phyloP scores from a whole-genome alignment of 2,797 vertebrate species.

The Florisuga fusca region DNA sequence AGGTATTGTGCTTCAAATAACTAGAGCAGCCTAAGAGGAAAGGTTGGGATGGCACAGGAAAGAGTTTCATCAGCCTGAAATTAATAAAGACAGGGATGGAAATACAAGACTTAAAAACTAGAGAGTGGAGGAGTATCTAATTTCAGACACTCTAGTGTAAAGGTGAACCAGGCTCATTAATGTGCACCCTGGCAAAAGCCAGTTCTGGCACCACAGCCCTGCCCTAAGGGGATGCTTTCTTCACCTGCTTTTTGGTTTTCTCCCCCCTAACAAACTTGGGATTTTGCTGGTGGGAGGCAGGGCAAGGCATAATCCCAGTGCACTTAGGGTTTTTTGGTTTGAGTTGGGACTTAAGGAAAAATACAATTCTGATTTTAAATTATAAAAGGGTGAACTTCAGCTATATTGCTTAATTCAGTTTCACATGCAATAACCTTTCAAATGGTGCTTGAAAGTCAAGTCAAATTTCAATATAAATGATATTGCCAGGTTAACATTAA shows the following conservation, averaged over 20 bases:
- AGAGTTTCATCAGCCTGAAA: slow-evolving; percentile 25
- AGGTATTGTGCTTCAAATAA: slow-evolving; percentile 18
- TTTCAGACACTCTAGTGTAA: slow-evolving; percentile 30
- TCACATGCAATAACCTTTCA: slow-evolving; percentile 64
- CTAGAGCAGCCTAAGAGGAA: background rate
- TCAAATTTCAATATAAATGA: slow-evolving; percentile 67
- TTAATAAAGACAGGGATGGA: slow-evolving; percentile 24
- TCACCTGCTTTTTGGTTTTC: slow-evolving; percentile 3
- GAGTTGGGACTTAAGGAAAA: background rate
- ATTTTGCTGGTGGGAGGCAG: background rate
- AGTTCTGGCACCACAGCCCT: background rate
- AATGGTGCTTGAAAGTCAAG: slow-evolving; percentile 70
- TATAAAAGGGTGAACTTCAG: background rate
- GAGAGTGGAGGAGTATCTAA: background rate
- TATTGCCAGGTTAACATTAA: slow-evolving; percentile 50
- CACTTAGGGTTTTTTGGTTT: background rate
- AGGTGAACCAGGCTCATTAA: slow-evolving; percentile 18
- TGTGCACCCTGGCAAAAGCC: background rate
- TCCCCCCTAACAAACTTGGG: background rate
- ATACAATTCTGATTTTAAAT: background rate
- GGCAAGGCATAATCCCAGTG: background rate
- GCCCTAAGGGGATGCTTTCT: background rate
- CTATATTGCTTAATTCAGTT: slow-evolving; percentile 29
- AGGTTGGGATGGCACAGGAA: background rate
- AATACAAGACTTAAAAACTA: background rate